Percentiles rank a stretch among this genome's conserved stretches.
phyloP scores from a whole-genome alignment of 2,888 invertebrate genomes.

The Andrena dorsata region DNA sequence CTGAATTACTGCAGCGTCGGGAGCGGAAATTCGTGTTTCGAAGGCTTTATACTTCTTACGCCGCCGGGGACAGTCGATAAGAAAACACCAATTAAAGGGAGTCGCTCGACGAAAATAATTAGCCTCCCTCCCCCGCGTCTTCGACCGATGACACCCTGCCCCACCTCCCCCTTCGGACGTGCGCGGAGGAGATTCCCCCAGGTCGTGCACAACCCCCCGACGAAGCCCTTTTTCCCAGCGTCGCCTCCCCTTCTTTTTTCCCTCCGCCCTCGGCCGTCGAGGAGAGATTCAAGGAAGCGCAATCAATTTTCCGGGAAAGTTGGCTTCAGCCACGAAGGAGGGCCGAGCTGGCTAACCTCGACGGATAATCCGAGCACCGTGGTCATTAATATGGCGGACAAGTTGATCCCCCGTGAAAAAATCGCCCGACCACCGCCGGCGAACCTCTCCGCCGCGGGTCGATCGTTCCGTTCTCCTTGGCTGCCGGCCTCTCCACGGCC shows the following conservation, averaged over 20 bases:
- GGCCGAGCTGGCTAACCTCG: slow-evolving; percentile 61
- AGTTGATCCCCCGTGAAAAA: slow-evolving; percentile 77
- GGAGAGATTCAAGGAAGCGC: slow-evolving; percentile 54
- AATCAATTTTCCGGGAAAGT: slow-evolving; percentile 71
- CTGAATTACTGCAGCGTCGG: slow-evolving; percentile 51
- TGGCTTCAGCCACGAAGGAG: slow-evolving; percentile 52
- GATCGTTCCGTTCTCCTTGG: slow-evolving; percentile 56
- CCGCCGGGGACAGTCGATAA: slow-evolving; percentile 44
- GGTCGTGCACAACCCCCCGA: slow-evolving; percentile 7
- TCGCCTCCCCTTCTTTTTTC: slow-evolving; percentile 10
- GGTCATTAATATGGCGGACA: slow-evolving; percentile 81
- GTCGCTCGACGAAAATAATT: slow-evolving; percentile 66
- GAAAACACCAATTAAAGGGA: slow-evolving; percentile 64
- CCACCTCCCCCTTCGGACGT: neutral
- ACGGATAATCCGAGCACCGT: slow-evolving; percentile 77
- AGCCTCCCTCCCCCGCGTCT: slow-evolving; percentile 21
- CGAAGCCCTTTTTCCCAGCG: neutral
- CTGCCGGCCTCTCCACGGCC: slow-evolving; percentile 10
- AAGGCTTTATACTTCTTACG: slow-evolving; percentile 44
- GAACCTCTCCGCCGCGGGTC: slow-evolving; percentile 58
- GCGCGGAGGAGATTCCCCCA: slow-evolving; percentile 10
- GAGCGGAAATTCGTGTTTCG: slow-evolving; percentile 54
- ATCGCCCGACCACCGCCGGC: slow-evolving; percentile 66
- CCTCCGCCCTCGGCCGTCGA: slow-evolving; percentile 8
- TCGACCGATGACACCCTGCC: slow-evolving; percentile 26